These are phyloP conservation scores for Cheilosia vulpina DNA, from an alignment of 2,888 invertebrate genomes.

Conservation along the genomic window DNA sequence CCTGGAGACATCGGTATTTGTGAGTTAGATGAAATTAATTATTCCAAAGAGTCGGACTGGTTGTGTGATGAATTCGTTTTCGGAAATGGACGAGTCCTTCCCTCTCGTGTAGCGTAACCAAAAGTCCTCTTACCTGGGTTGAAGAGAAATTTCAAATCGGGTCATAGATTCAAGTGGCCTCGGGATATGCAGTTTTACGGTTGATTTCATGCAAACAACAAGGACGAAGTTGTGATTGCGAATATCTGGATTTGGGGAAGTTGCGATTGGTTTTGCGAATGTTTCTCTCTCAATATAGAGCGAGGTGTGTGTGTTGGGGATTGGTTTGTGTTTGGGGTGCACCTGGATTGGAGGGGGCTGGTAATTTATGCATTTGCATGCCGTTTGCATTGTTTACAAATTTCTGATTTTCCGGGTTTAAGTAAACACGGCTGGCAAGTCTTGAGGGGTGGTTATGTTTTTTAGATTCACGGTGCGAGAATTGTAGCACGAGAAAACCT, in stretches of 20 bases:
- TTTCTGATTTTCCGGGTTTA: too few relatives aligned
- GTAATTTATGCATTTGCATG: too few relatives aligned
- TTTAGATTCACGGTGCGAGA: too few relatives aligned
- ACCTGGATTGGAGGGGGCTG: too few relatives aligned
- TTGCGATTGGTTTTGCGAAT: slow-evolving; percentile 4
- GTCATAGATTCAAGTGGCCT: slow-evolving; percentile 48
- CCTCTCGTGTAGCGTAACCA: neutral
- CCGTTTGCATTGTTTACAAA: too few relatives aligned
- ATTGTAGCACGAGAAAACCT: too few relatives aligned
- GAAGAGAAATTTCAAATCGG: slow-evolving; percentile 35
- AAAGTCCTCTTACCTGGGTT: slow-evolving; percentile 34
- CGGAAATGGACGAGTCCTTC: neutral
- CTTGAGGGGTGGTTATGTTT: too few relatives aligned
- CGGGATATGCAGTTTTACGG: slow-evolving; percentile 47
- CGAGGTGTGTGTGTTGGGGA: neutral
- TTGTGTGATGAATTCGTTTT: slow-evolving; percentile 40
- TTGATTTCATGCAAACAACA: slow-evolving; percentile 34
- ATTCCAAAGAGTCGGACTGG: slow-evolving; percentile 24
- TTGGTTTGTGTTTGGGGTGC: neutral
- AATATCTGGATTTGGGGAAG: slow-evolving; percentile 15
- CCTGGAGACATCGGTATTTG: slow-evolving; percentile 13
- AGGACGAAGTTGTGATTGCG: slow-evolving; percentile 28
- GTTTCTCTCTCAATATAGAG: slow-evolving; percentile 15
- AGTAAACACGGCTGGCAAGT: too few relatives aligned
- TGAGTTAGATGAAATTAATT: slow-evolving; percentile 39